phyloP scores from a whole-genome alignment of 2,113 vertebrate species.

The Cochlearius cochlearius region DNA sequence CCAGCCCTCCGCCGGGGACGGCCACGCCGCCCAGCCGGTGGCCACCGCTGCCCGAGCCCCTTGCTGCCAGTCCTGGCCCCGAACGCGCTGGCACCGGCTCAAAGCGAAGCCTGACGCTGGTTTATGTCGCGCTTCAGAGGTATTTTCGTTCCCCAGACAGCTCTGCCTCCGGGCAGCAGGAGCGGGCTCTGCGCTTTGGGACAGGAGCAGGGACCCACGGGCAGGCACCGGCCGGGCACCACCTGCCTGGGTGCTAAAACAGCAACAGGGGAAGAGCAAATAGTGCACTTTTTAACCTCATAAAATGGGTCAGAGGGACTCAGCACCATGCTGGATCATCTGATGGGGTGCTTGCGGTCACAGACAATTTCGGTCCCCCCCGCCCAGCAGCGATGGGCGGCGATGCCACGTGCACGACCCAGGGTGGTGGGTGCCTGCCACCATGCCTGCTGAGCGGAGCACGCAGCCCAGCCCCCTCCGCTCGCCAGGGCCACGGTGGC shows the following conservation, averaged over 20 bases:
- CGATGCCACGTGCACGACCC: accelerated
- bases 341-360: accelerated
- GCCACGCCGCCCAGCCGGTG: neutral
- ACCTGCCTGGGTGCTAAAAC: neutral
- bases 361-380: accelerated
- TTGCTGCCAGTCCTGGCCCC: accelerated
- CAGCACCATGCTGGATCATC: accelerated
- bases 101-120: neutral
- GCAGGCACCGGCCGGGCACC: neutral
- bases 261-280: neutral
- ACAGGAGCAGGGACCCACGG: neutral
- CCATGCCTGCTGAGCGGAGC: accelerated
- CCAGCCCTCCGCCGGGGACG: neutral
- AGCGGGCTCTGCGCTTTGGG: accelerated
- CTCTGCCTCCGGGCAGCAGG: neutral
- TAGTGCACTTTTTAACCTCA: accelerated
- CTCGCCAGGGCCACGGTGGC: neutral
- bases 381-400: neutral
- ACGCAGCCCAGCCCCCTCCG: neutral
- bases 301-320: neutral
- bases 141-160: accelerated
- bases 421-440: neutral
- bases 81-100: accelerated
- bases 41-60: neutral
- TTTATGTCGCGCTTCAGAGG: neutral